Conservation (phyloP, 92 coral and sea anemone genomes). For the Desmophyllum pertusum region DNA sequence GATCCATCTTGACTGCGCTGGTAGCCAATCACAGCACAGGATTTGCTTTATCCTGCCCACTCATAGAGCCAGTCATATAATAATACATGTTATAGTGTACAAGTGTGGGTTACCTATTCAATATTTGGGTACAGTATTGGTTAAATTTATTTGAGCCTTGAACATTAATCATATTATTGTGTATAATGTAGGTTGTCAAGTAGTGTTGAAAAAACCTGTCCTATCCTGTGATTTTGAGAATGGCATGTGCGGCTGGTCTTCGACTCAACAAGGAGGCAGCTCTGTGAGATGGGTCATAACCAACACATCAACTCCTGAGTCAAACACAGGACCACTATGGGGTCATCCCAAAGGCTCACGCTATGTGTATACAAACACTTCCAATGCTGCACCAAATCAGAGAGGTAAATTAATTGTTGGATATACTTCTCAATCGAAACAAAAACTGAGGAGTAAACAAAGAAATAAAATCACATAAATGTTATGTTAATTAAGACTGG, state of each 20-base stretch:
- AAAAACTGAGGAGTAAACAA: too few species aligned
- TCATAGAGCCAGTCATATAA: too few species aligned
- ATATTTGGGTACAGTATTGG: too few species aligned
- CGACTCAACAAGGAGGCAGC: conserved; percentile 3
- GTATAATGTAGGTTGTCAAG: conserved; percentile 65
- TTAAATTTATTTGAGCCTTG: too few species aligned
- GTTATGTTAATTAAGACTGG: too few species aligned
- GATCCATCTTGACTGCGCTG: too few species aligned
- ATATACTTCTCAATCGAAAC: too few species aligned
- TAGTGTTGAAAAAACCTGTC: conserved; percentile 52
- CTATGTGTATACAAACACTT: conserved; percentile 70
- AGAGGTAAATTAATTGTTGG: conserved; percentile 64
- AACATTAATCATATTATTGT: too few species aligned
- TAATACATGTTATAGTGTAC: too few species aligned
- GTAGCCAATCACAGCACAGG: too few species aligned
- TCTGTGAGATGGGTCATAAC: conserved; percentile 69
- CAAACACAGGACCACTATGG: conserved; percentile 77
- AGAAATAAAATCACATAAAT: background rate
- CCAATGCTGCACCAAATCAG: conserved; percentile 37
- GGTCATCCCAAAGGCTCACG: conserved; percentile 81
- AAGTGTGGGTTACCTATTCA: too few species aligned
- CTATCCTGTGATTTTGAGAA: conserved; percentile 79
- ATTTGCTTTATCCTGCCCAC: too few species aligned
- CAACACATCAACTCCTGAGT: conserved; percentile 51
- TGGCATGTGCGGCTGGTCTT: conserved; percentile 80